A percentile compares a stretch with the other conserved stretches of the same genome.
Evolutionary conservation across 2,113 vertebrate genomes (phyloP).

Genomic region (Colinus virginianus): DNA sequence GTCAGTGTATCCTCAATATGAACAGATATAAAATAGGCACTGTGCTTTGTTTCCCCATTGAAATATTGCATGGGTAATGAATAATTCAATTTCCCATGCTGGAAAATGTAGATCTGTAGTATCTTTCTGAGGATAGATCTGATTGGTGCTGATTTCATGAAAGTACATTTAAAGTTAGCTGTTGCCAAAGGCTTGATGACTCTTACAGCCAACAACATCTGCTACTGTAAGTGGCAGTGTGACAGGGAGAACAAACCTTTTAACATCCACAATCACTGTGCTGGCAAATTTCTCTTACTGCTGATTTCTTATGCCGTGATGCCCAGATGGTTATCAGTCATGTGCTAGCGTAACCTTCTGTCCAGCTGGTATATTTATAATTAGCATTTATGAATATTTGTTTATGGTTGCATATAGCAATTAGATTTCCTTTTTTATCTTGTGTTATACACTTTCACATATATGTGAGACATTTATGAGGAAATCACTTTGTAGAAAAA

Average conservation of each 20-base stretch:
- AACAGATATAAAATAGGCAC: not conserved
- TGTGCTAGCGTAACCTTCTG: not conserved
- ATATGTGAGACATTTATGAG: not conserved
- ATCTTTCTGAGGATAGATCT: not conserved
- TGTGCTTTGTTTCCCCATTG: not conserved
- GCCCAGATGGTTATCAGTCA: not conserved
- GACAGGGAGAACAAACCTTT: not conserved
- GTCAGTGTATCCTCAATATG: not conserved
- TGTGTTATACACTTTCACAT: not conserved
- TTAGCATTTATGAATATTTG: not conserved
- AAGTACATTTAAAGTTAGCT: not conserved
- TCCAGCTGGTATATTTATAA: slow-evolving; percentile 23
- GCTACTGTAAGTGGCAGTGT: not conserved
- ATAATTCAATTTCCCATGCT: not conserved
- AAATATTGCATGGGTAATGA: not conserved
- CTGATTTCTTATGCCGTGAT: not conserved
- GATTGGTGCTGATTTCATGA: not conserved
- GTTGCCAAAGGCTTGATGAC: not conserved
- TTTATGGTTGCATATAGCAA: not conserved
- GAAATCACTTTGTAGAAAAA: not conserved
- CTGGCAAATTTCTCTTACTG: not conserved
- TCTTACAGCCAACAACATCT: not conserved
- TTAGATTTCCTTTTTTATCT: not conserved
- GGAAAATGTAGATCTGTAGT: not conserved
- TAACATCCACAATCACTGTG: not conserved